Evolutionary conservation across 2,113 vertebrate species (phyloP).

Genomic region (Nicator chloris): DNA sequence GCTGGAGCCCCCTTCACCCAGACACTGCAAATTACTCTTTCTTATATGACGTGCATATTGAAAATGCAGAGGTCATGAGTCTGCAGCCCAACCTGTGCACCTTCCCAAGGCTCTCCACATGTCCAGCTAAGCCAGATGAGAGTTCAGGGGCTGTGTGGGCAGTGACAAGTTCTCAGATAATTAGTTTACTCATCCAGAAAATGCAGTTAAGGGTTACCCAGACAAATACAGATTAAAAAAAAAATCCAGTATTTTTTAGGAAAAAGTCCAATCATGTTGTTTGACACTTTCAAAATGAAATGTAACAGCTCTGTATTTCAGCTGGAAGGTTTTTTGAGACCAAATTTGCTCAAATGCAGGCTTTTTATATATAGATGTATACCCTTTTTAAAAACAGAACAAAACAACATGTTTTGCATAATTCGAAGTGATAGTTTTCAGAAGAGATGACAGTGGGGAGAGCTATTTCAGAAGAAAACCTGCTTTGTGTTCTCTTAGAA

Average conservation of each 20-base stretch:
- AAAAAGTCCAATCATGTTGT: not conserved
- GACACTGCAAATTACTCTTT: not conserved
- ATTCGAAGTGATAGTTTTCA: slow-evolving; percentile 40
- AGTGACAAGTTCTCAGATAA: not conserved
- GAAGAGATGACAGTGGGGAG: slow-evolving; percentile 23
- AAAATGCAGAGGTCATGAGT: not conserved
- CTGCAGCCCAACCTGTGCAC: not conserved
- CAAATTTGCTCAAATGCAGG: not conserved
- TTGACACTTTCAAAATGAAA: slow-evolving; percentile 20
- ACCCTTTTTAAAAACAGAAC: slow-evolving; percentile 3
- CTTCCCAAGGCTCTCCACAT: not conserved
- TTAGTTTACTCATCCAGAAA: not conserved
- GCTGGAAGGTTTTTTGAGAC: not conserved
- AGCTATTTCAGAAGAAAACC: slow-evolving; percentile 33
- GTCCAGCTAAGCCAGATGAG: not conserved
- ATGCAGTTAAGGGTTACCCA: not conserved
- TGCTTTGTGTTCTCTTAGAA: slow-evolving; percentile 19
- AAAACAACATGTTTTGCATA: slow-evolving; percentile 38
- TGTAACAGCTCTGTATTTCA: slow-evolving; percentile 11
- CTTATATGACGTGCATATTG: not conserved
- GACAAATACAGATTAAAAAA: not conserved
- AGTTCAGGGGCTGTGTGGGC: not conserved
- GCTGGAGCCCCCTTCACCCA: not conserved
- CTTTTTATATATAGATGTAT: slow-evolving; percentile 28
- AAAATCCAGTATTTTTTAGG: not conserved